phyloP scores from a whole-genome alignment of 2,113 vertebrate species.

The Thryonomys swinderianus region DNA sequence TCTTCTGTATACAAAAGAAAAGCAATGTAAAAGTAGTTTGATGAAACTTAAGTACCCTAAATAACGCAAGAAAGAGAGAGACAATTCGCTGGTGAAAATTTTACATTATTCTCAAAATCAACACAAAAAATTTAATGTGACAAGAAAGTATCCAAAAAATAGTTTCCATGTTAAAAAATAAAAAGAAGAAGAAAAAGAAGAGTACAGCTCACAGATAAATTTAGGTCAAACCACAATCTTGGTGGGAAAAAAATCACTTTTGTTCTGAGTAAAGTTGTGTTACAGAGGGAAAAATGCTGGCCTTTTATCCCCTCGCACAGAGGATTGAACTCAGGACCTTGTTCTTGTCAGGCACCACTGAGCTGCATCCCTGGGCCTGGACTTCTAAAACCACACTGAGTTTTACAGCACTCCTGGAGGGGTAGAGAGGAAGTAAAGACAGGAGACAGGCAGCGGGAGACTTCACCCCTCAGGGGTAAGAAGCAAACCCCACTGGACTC shows the following conservation, averaged over 20 bases:
- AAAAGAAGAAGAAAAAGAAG: neutral
- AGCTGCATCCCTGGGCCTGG: too few species aligned
- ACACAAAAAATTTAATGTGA: neutral
- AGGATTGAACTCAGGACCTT: too few species aligned
- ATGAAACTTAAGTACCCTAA: neutral
- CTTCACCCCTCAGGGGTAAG: neutral
- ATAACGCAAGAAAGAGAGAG: neutral
- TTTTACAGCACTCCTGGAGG: neutral
- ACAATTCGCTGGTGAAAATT: neutral
- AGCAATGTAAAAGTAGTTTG: neutral
- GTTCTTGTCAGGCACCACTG: too few species aligned
- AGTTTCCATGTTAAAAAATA: neutral
- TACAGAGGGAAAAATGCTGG: neutral
- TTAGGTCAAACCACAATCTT: neutral
- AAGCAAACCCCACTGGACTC: neutral
- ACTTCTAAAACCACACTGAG: neutral
- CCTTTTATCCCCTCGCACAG: neutral
- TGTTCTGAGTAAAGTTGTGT: neutral
- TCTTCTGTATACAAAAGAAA: neutral
- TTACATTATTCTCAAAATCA: constrained; percentile 20
- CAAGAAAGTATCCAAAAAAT: neutral
- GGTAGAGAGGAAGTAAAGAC: neutral
- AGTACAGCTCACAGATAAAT: neutral
- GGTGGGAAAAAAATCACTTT: neutral
- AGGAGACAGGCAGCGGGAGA: neutral